A percentile compares a stretch with the other conserved stretches of the same genome.
Conservation (phyloP, 2,113 vertebrate genomes). For the Microcebus tavaratra region DNA sequence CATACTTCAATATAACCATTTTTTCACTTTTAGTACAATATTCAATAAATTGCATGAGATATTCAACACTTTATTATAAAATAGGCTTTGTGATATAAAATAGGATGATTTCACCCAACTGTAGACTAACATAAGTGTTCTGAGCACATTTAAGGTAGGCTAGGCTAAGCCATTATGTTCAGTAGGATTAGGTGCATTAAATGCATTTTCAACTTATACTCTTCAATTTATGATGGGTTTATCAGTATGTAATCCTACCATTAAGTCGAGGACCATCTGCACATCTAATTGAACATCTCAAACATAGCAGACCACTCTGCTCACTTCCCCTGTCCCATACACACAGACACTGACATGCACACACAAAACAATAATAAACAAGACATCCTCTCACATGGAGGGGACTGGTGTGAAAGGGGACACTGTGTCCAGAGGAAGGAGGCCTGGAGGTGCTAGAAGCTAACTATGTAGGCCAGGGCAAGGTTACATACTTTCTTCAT, state of each 20-base stretch:
- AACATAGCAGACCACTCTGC: neutral
- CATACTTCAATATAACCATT: neutral
- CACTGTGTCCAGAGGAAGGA: neutral
- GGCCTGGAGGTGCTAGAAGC: neutral
- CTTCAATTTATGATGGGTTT: neutral
- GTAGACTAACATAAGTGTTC: neutral
- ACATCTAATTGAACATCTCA: neutral
- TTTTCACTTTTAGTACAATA: neutral
- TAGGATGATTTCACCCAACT: neutral
- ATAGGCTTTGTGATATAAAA: neutral
- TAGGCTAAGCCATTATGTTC: neutral
- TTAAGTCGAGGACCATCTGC: neutral
- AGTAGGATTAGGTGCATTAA: neutral
- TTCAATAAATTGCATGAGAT: neutral
- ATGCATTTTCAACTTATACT: neutral
- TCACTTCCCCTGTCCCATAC: neutral
- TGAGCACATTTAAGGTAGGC: neutral
- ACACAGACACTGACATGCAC: neutral
- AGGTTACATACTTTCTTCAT: neutral
- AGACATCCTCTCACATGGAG: neutral
- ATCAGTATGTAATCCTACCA: neutral
- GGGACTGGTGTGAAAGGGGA: neutral
- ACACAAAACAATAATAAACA: neutral
- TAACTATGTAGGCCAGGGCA: neutral
- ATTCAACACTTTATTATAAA: neutral